phyloP scores from a whole-genome alignment of 2,888 invertebrate species.

The Baccha elongata region DNA sequence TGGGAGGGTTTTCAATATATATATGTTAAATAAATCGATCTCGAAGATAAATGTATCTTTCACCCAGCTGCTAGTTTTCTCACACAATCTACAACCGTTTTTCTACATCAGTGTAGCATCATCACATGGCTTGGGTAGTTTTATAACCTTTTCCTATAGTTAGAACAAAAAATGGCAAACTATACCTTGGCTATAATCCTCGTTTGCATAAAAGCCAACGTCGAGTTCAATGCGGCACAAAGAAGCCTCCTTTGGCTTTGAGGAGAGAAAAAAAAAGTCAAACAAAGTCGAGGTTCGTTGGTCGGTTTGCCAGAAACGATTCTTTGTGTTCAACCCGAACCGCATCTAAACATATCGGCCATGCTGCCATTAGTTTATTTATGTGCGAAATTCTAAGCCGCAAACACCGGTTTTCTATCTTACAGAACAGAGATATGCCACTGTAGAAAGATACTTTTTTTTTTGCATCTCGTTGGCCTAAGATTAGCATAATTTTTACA shows the following conservation, averaged over 20 bases:
- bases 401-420: conserved; percentile 56
- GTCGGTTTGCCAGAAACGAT: conserved; percentile 54
- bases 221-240: conserved; percentile 41
- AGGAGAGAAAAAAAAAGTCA: conserved; percentile 5
- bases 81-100: conserved; percentile 28
- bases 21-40: conserved; percentile 49
- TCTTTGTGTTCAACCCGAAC: conserved; percentile 59
- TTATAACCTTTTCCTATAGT: conserved; percentile 49
- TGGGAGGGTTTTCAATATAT: conserved; percentile 39
- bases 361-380: conserved; percentile 53
- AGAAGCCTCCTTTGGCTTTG: conserved; percentile 44
- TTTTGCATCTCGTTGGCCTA: conserved; percentile 6
- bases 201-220: conserved; percentile 53
- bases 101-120: conserved; percentile 30
- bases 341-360: conserved; percentile 40
- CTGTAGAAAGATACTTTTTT: conserved; percentile 42
- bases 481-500: conserved; percentile 67
- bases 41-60: conserved; percentile 42
- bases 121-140: conserved; percentile 21
- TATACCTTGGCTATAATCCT: conserved; percentile 41
- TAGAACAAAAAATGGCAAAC: conserved; percentile 3
- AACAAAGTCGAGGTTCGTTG: conserved; percentile 11
- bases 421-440: conserved; percentile 34
- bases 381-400: conserved; percentile 66
- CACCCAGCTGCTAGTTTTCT: conserved; percentile 38